A percentile compares a stretch with the other conserved stretches of the same genome.
phyloP scores from a whole-genome alignment of 2,888 invertebrate species.

The Uloborus plumipes region DNA sequence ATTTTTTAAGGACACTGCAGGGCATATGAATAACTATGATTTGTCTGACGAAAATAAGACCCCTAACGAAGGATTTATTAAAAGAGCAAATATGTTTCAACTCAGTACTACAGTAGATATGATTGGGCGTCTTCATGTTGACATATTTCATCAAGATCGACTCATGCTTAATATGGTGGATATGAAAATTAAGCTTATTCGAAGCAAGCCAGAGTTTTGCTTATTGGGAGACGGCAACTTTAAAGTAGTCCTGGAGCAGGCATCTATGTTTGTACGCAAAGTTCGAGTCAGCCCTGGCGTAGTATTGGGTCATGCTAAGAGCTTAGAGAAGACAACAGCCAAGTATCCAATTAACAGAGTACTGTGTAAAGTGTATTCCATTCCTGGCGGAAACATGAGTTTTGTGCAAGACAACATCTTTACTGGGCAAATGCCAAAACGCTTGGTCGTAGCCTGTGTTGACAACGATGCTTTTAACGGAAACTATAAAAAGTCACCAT shows the following conservation, averaged over 20 bases:
- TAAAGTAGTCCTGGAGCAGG: conserved; percentile 65
- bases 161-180: conserved; percentile 25
- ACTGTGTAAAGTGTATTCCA: neutral
- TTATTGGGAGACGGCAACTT: conserved; percentile 12
- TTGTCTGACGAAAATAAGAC: neutral
- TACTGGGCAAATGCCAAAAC: conserved; percentile 7
- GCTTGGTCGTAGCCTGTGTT: neutral
- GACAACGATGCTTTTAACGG: neutral
- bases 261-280: conserved; percentile 65
- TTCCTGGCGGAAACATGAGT: neutral
- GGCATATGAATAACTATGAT: neutral
- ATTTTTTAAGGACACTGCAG: conserved; percentile 24
- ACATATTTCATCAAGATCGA: conserved; percentile 42
- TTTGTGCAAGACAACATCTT: conserved; percentile 10
- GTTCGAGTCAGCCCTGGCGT: conserved; percentile 66
- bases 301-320: conserved; percentile 51
- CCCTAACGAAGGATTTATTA: conserved; percentile 26
- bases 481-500: conserved; percentile 1
- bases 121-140: conserved; percentile 35
- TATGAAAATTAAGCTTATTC: conserved; percentile 38
- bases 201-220: conserved; percentile 52
- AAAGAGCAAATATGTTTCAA: conserved; percentile 11
- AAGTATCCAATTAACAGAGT: conserved; percentile 11
- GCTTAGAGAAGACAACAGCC: neutral
- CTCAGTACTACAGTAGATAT: conserved; percentile 28